A percentile compares a stretch with the other conserved stretches of the same genome.
phyloP scores from a whole-genome alignment of 2,113 vertebrate species.

The Typhlomys cinereus region DNA sequence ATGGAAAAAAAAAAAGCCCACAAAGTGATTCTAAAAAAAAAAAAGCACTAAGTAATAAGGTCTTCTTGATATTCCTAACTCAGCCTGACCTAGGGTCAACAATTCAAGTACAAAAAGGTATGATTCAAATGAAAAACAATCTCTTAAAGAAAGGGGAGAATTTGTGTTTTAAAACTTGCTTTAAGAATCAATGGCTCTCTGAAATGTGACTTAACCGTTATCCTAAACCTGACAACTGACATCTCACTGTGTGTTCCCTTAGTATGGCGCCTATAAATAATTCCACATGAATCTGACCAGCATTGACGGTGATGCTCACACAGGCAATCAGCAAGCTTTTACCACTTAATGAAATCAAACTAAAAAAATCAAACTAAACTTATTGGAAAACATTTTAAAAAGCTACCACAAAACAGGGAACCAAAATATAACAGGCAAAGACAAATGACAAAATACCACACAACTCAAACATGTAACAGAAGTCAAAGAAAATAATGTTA shows the following conservation, averaged over 20 bases:
- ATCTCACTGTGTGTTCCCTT: not conserved
- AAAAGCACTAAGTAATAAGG: not conserved
- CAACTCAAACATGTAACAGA: not conserved
- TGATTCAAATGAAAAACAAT: not conserved
- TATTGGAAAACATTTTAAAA: constrained; percentile 33
- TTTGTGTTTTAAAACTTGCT: not conserved
- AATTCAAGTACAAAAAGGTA: constrained; percentile 5
- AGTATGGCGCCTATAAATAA: not conserved
- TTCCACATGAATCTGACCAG: not conserved
- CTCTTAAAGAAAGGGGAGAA: not conserved
- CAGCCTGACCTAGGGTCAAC: not conserved
- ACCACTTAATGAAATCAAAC: not conserved
- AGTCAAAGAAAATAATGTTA: not conserved
- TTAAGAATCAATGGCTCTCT: constrained; percentile 31
- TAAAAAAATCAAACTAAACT: not conserved
- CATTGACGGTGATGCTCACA: not conserved
- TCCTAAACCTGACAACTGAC: not conserved
- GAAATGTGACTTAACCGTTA: not conserved
- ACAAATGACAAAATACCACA: not conserved
- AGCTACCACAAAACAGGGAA: not conserved
- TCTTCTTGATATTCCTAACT: constrained; percentile 14
- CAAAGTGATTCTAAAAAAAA: not conserved
- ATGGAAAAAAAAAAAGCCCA: constrained; percentile 42
- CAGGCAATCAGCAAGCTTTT: not conserved
- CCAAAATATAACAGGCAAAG: not conserved